Evolutionary conservation across 1,140 invertebrate species (phyloP).

Genomic region (Littorina saxatilis): DNA sequence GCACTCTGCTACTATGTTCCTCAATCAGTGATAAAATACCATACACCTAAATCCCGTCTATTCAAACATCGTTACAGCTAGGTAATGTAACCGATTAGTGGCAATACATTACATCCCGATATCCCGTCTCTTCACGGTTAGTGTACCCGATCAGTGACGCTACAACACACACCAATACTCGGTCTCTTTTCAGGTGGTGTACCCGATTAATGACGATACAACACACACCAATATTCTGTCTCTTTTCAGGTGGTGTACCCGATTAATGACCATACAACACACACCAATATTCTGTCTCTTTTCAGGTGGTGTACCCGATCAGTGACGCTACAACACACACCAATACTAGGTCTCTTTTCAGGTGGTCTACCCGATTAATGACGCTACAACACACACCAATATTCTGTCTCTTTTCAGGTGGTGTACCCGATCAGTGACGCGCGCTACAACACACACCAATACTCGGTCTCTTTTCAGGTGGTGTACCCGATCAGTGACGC

Average conservation of each 20-base stretch:
- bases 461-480: background rate
- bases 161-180: too few relatives aligned
- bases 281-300: too few relatives aligned
- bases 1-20: too few relatives aligned
- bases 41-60: too few relatives aligned
- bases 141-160: too few relatives aligned
- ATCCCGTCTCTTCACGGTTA: too few relatives aligned
- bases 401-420: background rate
- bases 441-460: background rate
- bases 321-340: background rate
- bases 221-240: too few relatives aligned
- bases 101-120: too few relatives aligned
- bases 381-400: background rate
- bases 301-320: background rate
- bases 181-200: background rate
- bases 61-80: too few relatives aligned
- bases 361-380: background rate
- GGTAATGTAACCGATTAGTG: too few relatives aligned
- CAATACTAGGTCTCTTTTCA: background rate
- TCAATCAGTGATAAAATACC: too few relatives aligned
- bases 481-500: background rate
- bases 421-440: background rate
- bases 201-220: background rate
- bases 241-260: background rate
- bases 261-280: background rate